Evolutionary conservation across 2,797 vertebrate genomes (phyloP), one percentile per base, ranked within the genome.

Genomic region (Chloroceryle amazona): DNA sequence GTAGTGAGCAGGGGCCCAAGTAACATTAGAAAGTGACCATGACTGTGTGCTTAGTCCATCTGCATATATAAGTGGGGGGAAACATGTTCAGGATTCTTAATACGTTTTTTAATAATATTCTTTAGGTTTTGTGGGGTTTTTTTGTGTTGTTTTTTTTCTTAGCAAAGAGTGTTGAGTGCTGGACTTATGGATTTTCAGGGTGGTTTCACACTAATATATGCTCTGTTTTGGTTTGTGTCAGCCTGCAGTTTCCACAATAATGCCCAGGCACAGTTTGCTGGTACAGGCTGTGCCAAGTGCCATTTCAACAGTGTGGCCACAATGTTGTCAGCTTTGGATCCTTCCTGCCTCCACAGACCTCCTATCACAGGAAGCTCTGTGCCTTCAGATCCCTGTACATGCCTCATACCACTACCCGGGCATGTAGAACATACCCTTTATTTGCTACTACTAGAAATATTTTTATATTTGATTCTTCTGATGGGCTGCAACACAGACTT

Each of bases 21-120:
- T 5, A 65, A 6, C 11, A 3, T 73, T 26, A 84, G 37, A 29
- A 2, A 31, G 12, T 31, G 35, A 42, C 17, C 2, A 3, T 19
- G 39, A n/a, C 10, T 25, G 2, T 42, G 21, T 74, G 29, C 4
- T 89, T 49, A 71, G 29, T 18, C 23, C 20, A 25, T 39, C n/a
- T 58, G 21, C 20, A 15, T 35, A 9, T 47, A 29, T 2, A 1
- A 81, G 19, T 35, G 9, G 1, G 0, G 0, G 14, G 13, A 88
- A 90, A 29, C 2, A 18, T 29, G 3, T 11, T 31, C 8, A 4
- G 13, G 8, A 47, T 63, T 62, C 23, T 60, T 62, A 44, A 28
- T 46, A 20, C 9, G 8, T 14, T 44, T 60, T 81, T 73, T 85
- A n/a, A 29, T 54, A 19, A 13, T 26, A 51, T 54, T 55, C 13